A percentile compares a stretch with the other conserved stretches of the same genome.
Evolutionary conservation across 2,888 invertebrate species (phyloP).

Genomic region (Lycocerus yunnanus): DNA sequence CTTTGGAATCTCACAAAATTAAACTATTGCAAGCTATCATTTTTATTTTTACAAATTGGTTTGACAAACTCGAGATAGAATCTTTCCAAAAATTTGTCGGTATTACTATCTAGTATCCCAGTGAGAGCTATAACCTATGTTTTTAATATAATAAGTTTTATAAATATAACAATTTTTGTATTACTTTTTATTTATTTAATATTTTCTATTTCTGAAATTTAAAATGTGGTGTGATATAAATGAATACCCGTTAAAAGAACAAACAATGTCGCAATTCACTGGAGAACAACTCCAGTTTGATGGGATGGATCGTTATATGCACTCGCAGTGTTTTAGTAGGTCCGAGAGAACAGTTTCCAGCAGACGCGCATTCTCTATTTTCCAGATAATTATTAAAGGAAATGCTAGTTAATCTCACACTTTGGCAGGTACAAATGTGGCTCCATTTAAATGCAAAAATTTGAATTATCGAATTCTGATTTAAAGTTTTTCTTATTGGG

Average conservation of each 20-base stretch:
- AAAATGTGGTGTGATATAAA: neutral
- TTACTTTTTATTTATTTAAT: neutral
- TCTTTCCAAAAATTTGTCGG: too few relatives aligned
- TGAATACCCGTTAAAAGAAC: slow-evolving; percentile 24
- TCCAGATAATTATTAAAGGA: slow-evolving; percentile 5
- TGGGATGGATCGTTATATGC: slow-evolving; percentile 37
- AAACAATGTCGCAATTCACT: slow-evolving; percentile 35
- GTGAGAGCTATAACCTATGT: too few relatives aligned
- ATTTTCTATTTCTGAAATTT: neutral
- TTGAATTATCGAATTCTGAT: neutral
- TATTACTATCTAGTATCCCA: too few relatives aligned
- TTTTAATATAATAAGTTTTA: too few relatives aligned
- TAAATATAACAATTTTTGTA: too few relatives aligned
- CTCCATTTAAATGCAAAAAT: neutral
- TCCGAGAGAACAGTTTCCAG: slow-evolving; percentile 14
- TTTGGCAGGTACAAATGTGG: neutral
- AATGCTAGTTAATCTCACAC: slow-evolving; percentile 3
- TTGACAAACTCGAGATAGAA: too few relatives aligned
- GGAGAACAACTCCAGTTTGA: slow-evolving; percentile 33
- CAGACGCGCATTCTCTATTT: slow-evolving; percentile 13
- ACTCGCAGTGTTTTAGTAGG: slow-evolving; percentile 20
- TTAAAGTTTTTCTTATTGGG: neutral
- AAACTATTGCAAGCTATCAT: too few relatives aligned
- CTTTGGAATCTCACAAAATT: neutral
- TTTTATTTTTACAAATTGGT: too few relatives aligned